Evolutionary conservation across 37 sponge, comb jelly and placozoan genomes (phyloP).

Genomic region (Aplysina aerophoba): DNA sequence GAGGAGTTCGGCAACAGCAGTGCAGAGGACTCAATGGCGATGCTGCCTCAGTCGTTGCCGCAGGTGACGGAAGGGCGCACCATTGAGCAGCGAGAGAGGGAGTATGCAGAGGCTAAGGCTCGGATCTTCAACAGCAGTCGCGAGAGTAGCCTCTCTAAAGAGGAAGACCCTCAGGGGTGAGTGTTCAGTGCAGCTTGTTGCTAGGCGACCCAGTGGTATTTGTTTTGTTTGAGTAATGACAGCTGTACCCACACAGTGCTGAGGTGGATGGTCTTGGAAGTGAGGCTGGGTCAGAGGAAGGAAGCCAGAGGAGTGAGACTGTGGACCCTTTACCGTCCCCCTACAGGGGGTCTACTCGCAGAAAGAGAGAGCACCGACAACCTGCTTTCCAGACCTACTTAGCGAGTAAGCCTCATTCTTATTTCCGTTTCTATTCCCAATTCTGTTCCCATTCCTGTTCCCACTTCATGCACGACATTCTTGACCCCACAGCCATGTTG

Average conservation of each 20-base stretch:
- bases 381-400: background rate
- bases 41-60: background rate
- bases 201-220: conserved; percentile 3
- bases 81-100: conserved; percentile 84
- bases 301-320: conserved; percentile 1
- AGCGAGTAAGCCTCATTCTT: background rate
- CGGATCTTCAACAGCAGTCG: conserved; percentile 72
- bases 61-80: conserved; percentile 41
- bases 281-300: background rate
- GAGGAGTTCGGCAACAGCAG: background rate
- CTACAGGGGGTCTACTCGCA: background rate
- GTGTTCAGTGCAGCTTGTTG: conserved; percentile 10
- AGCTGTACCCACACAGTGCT: too few species aligned
- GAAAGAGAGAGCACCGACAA: background rate
- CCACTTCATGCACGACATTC: background rate
- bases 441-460: background rate
- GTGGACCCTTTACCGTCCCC: background rate
- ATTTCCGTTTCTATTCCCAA: background rate
- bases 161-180: conserved; percentile 7
- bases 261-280: too few species aligned
- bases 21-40: background rate
- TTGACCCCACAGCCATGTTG: background rate
- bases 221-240: background rate
- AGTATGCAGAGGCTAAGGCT: conserved; percentile 82
- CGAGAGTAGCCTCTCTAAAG: background rate